Evolutionary conservation across 2,113 vertebrate genomes (phyloP).

Genomic region (Heterocephalus glaber): DNA sequence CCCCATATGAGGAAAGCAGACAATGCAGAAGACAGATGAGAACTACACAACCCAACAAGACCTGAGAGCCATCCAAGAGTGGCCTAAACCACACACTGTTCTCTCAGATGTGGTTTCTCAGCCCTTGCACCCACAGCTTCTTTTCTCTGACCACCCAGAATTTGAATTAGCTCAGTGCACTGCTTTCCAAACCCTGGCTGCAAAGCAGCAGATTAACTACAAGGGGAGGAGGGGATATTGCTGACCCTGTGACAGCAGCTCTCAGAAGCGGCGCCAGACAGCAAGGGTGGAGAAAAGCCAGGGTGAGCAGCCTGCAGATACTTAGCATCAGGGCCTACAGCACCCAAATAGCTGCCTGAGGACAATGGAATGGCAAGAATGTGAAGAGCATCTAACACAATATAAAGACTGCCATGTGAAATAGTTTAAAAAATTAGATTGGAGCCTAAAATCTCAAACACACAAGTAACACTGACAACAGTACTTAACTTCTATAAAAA

Average conservation of each 20-base stretch:
- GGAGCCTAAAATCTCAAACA: neutral
- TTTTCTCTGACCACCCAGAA: neutral
- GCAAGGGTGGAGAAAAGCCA: neutral
- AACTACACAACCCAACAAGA: neutral
- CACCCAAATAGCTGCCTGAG: neutral
- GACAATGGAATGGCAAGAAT: neutral
- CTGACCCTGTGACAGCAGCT: neutral
- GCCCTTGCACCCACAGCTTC: neutral
- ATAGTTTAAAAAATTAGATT: neutral
- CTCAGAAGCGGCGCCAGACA: neutral
- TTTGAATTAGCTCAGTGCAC: neutral
- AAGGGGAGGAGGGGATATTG: neutral
- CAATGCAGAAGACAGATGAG: neutral
- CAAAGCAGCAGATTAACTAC: neutral
- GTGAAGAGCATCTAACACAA: too few species aligned
- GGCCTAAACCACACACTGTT: accelerated
- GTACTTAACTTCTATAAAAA: neutral
- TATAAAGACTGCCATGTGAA: neutral
- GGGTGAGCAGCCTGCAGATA: neutral
- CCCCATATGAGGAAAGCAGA: neutral
- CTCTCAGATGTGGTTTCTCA: neutral
- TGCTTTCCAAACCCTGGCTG: neutral
- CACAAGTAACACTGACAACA: neutral
- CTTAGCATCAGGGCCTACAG: neutral
- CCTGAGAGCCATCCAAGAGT: too few species aligned